Conservation (phyloP, 2,797 vertebrate genomes). For the Ataeniobius toweri region DNA sequence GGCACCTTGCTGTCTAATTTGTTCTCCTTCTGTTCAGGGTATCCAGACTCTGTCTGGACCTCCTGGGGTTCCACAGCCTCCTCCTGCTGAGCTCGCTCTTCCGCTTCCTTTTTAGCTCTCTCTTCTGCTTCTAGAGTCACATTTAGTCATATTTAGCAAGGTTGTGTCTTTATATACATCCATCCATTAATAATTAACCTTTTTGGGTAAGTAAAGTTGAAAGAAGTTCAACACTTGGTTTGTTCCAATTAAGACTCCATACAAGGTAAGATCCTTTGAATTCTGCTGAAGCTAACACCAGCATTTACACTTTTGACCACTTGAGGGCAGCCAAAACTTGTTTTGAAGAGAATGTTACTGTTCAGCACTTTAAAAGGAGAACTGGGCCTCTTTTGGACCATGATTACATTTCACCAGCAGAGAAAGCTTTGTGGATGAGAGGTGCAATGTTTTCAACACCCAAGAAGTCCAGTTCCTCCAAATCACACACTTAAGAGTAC, state of each 20-base stretch:
- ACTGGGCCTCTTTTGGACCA: background rate
- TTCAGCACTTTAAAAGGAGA: background rate
- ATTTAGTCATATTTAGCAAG: conserved; percentile 21
- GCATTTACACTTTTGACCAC: conserved; percentile 8
- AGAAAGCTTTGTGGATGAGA: background rate
- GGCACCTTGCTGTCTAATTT: conserved; percentile 46
- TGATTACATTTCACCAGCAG: background rate
- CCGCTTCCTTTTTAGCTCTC: conserved; percentile 72
- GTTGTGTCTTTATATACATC: conserved; percentile 1
- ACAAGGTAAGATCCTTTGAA: background rate
- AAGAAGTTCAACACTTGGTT: background rate
- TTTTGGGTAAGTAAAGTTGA: conserved; percentile 7
- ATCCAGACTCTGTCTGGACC: conserved; percentile 52
- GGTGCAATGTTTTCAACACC: background rate
- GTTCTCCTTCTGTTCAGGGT: conserved; percentile 67
- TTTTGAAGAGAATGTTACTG: background rate
- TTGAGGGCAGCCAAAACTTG: conserved; percentile 19
- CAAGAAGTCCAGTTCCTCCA: background rate
- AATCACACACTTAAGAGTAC: background rate
- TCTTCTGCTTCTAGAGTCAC: conserved; percentile 84
- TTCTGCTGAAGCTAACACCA: background rate
- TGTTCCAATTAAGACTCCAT: background rate
- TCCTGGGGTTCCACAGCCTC: conserved; percentile 79
- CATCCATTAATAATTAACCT: background rate
- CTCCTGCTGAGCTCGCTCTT: conserved; percentile 73